A percentile compares a stretch with the other conserved stretches of the same genome.
Evolutionary conservation across 2,113 vertebrate species (phyloP).

Genomic region (Caracal caracal): DNA sequence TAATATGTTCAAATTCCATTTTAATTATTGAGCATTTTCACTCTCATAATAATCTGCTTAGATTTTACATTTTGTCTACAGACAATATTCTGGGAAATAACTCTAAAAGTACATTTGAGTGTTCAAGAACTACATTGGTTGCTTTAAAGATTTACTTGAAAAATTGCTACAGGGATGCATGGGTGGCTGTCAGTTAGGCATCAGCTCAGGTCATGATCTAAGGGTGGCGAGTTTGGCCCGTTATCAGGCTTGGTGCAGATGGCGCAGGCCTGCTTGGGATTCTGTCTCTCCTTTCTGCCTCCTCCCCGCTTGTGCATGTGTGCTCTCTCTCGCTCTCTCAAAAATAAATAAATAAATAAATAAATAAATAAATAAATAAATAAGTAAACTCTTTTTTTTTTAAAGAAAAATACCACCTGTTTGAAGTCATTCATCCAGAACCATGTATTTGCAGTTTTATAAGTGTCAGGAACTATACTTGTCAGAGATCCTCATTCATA

Average conservation of each 20-base stretch:
- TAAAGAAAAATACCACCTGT: neutral
- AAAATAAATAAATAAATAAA: no score
- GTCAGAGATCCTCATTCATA: neutral
- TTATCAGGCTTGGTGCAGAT: no score
- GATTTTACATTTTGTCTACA: constrained; percentile 60
- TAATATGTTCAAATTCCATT: neutral
- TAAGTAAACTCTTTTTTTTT: no score
- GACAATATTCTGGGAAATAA: constrained; percentile 50
- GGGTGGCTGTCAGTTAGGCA: no score
- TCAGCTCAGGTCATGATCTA: no score
- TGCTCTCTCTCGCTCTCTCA: no score
- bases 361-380: no score
- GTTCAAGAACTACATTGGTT: constrained; percentile 52
- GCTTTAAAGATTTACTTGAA: constrained; percentile 45
- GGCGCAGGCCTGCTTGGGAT: no score
- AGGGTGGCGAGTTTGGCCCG: no score
- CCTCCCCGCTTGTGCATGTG: no score
- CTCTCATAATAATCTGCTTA: neutral
- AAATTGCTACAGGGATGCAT: neutral
- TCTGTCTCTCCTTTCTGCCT: no score
- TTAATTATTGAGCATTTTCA: neutral
- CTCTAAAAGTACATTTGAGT: constrained; percentile 45
- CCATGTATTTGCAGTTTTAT: neutral
- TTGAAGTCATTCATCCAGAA: constrained; percentile 35
- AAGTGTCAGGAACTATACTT: neutral